These are phyloP conservation scores for Philopedon plagiatum DNA, from an alignment of 2,888 invertebrate species.

Conservation along the genomic window DNA sequence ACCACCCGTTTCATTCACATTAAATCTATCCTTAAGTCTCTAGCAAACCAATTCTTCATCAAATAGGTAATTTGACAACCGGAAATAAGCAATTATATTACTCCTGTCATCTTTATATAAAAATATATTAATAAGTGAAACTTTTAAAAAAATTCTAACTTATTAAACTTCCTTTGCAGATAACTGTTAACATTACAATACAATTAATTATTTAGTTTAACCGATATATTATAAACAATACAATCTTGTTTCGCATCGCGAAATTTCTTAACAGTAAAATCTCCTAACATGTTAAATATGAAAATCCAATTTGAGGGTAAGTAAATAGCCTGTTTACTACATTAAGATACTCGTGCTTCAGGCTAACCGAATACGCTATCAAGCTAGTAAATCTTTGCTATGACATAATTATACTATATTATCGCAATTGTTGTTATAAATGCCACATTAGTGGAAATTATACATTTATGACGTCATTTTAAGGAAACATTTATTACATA, in stretches of 20 bases:
- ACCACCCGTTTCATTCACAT: no score
- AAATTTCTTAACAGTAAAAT: not conserved
- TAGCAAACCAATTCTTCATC: no score
- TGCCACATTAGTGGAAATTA: not conserved
- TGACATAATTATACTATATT: not conserved
- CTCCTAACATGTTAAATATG: not conserved
- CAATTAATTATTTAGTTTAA: no score
- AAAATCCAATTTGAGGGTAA: not conserved
- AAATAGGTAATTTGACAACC: no score
- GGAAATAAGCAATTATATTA: no score
- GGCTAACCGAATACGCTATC: not conserved
- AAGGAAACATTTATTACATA: not conserved
- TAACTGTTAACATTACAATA: no score
- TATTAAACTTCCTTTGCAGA: no score
- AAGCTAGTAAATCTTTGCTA: slow-evolving; percentile 4
- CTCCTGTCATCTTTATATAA: no score
- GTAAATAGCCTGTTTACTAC: slow-evolving; percentile 2
- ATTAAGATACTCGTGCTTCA: not conserved
- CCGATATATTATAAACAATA: no score
- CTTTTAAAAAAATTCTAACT: no score
- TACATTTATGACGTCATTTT: not conserved
- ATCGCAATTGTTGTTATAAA: not conserved
- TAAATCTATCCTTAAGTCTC: no score
- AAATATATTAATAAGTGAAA: no score
- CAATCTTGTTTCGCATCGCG: not conserved